A percentile compares a stretch with the other conserved stretches of the same genome.
Evolutionary conservation across 2,888 invertebrate genomes (phyloP).

Genomic region (Mesorhabditis belari): DNA sequence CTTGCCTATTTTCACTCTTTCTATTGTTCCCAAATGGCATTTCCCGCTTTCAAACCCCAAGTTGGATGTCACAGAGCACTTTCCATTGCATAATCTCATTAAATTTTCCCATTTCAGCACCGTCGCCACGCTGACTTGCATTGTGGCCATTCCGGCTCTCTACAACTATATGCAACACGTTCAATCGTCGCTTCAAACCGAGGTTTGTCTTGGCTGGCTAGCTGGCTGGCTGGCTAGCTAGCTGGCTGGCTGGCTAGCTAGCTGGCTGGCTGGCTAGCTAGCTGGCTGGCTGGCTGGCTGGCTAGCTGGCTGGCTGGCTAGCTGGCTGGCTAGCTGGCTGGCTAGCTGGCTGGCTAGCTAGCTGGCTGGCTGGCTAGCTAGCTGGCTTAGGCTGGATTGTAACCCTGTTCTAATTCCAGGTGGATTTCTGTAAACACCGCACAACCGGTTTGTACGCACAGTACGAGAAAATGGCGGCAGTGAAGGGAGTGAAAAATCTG

Average conservation of each 20-base stretch:
- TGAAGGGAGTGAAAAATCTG: slow-evolving; percentile 29
- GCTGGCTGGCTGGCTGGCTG: background rate
- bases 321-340: background rate
- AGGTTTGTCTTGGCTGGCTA: slow-evolving; percentile 12
- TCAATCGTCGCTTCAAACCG: slow-evolving; percentile 46
- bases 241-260: background rate
- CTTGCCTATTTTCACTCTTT: no score
- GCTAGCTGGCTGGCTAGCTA: background rate
- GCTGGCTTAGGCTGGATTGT: no score
- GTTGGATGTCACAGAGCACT: no score
- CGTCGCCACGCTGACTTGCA: slow-evolving; percentile 46
- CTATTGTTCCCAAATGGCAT: no score
- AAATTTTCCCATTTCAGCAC: no score
- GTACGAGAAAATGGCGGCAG: slow-evolving; percentile 30
- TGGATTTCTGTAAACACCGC: slow-evolving; percentile 43
- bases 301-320: background rate
- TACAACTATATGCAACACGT: slow-evolving; percentile 51
- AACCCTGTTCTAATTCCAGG: slow-evolving; percentile 11
- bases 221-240: background rate
- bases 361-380: background rate
- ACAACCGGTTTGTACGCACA: slow-evolving; percentile 38
- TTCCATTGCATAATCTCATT: no score
- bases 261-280: background rate
- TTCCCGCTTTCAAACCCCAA: no score
- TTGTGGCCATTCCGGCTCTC: slow-evolving; percentile 48